Evolutionary conservation across 2,113 vertebrate genomes (phyloP), one percentile per base, ranked within the genome.

Genomic region (Neomonachus schauinslandi): DNA sequence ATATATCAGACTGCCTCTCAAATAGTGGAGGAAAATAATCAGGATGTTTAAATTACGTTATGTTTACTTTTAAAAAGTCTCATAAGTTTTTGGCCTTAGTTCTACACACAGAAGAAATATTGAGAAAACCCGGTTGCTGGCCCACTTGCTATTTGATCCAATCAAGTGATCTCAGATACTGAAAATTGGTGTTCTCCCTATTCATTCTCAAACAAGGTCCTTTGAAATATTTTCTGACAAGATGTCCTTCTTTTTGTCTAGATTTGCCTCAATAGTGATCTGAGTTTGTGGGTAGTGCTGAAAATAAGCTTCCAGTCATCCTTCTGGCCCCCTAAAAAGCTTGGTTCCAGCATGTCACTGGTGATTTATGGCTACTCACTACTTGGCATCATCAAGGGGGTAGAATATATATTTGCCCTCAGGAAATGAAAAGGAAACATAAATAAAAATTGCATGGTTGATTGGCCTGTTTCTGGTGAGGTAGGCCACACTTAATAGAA

Each of bases 401-500:
- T 91, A 96, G 97, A 93, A 93, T 94, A 93, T 97, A 95, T 80
- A 97, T 94, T 93, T 97, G 93, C 91, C 95, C 79, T 97, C 85
- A 95, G 91, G 97, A 97, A 97, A 97, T 96, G 79, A 93, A 94
- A 97, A 91, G 83, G 89, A 95, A 97, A 96, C 91, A 97, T 96
- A 96, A 98, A 97, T 96, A 98, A 97, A 97, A 98, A 95, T 46
- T 2, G 85, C 95, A 95, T 95, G 96, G 96, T 86, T 97, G 93
- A 97, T 95, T 92, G 97, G 86, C 49, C 82, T 97, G 77, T 93
- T 98, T 95, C 96, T 98, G 77, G 91, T 61, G 67, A 93, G 74
- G 95, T 92, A 61, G 55, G 72, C 65, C 74, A 80, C 67, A 55
- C 89, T 97, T 93, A 94, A 89, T 89, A 95, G 72, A 94, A 97